These are phyloP conservation scores for Globodera ellingtonae DNA, from an alignment of 1,140 invertebrate genomes.

Conservation along the genomic window DNA sequence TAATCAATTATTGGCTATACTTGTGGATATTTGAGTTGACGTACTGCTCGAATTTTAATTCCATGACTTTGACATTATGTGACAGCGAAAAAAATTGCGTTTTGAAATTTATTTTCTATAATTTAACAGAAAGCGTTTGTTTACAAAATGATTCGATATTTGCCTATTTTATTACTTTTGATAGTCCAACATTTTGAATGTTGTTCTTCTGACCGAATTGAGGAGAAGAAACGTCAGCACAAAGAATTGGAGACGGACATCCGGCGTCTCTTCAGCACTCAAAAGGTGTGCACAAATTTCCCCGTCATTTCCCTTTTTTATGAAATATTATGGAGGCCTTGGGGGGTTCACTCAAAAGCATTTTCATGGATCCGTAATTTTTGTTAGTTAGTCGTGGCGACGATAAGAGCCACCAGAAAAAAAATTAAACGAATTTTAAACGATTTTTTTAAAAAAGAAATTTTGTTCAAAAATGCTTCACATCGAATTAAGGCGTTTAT, in stretches of 20 bases:
- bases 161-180: neutral
- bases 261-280: neutral
- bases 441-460: neutral
- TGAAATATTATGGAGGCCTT: too few species aligned
- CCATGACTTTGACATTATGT: too few species aligned
- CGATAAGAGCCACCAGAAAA: too few species aligned
- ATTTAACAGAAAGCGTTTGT: too few species aligned
- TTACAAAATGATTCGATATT: neutral
- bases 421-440: neutral
- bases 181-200: neutral
- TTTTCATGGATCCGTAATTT: too few species aligned
- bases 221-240: neutral
- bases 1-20: too few species aligned
- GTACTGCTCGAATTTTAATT: too few species aligned
- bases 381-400: too few species aligned
- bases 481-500: neutral
- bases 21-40: too few species aligned
- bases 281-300: neutral
- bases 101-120: too few species aligned
- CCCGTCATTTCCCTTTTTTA: neutral
- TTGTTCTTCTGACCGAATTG: neutral
- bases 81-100: too few species aligned
- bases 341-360: too few species aligned
- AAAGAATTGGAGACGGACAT: slow-evolving; percentile 6
- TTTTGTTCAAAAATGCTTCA: neutral